Evolutionary conservation across 2,113 vertebrate genomes (phyloP).

Genomic region (Onychorhynchus coronatus): DNA sequence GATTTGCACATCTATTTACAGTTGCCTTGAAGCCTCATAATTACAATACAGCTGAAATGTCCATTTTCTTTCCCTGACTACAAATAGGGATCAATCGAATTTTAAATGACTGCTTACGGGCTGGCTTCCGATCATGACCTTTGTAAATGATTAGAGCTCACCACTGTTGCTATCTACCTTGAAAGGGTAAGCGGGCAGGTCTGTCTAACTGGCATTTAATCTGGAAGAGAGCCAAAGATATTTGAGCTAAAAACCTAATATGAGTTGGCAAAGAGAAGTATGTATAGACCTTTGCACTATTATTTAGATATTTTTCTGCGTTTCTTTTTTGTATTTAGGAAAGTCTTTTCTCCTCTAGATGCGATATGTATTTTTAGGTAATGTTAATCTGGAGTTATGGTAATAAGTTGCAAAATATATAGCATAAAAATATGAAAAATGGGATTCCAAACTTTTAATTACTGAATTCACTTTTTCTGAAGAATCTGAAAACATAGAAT

Average conservation of each 20-base stretch:
- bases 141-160: constrained; percentile 91
- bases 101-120: constrained; percentile 84
- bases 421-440: background rate
- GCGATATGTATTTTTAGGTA: background rate
- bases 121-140: constrained; percentile 86
- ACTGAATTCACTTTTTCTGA: background rate
- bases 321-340: background rate
- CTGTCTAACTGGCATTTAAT: constrained; percentile 87
- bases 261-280: constrained; percentile 77
- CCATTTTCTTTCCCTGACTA: constrained; percentile 84
- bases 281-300: constrained; percentile 42
- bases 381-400: background rate
- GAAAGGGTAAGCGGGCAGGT: constrained; percentile 81
- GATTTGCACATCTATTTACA: constrained; percentile 83
- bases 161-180: constrained; percentile 79
- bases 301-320: background rate
- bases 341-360: background rate
- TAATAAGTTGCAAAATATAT: background rate
- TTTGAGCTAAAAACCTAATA: constrained; percentile 75
- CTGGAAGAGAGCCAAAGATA: constrained; percentile 80
- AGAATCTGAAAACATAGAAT: background rate
- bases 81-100: constrained; percentile 89
- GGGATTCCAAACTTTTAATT: background rate
- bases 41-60: constrained; percentile 86
- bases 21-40: constrained; percentile 83